Evolutionary conservation across 2,888 invertebrate genomes (phyloP).

Genomic region (Drosophila phalerata): DNA sequence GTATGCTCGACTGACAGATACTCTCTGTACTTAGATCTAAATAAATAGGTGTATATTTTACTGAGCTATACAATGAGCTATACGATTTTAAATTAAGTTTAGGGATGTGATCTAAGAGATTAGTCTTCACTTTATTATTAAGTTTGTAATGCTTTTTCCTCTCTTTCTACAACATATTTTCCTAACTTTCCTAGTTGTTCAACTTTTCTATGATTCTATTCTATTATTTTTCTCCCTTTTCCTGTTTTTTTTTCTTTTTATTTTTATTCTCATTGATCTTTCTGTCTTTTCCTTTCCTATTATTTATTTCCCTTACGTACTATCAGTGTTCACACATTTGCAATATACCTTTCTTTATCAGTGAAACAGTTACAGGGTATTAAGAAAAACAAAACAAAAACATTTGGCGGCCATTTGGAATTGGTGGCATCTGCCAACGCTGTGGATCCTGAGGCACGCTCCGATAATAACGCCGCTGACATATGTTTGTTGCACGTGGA

Average conservation of each 20-base stretch:
- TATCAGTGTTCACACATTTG: neutral
- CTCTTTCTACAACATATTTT: neutral
- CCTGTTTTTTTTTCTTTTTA: neutral
- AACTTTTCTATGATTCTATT: neutral
- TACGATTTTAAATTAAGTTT: neutral
- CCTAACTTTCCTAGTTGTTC: neutral
- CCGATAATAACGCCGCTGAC: conserved; percentile 48
- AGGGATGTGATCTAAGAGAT: neutral
- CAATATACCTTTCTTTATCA: neutral
- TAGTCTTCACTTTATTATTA: neutral
- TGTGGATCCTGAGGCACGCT: conserved; percentile 44
- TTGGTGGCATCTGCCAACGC: conserved; percentile 52
- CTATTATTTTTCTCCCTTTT: neutral
- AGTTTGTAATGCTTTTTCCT: neutral
- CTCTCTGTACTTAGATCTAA: neutral
- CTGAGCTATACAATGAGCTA: neutral
- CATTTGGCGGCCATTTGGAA: conserved; percentile 39
- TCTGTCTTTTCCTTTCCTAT: too few species aligned
- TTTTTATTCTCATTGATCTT: neutral
- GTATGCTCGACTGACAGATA: neutral
- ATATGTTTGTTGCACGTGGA: conserved; percentile 60
- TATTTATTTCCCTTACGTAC: neutral
- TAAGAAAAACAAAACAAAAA: conserved; percentile 28
- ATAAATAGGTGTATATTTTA: neutral
- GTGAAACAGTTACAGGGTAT: conserved; percentile 14